Conservation (phyloP, 2,797 vertebrate species). For the Aldrovandia affinis region DNA sequence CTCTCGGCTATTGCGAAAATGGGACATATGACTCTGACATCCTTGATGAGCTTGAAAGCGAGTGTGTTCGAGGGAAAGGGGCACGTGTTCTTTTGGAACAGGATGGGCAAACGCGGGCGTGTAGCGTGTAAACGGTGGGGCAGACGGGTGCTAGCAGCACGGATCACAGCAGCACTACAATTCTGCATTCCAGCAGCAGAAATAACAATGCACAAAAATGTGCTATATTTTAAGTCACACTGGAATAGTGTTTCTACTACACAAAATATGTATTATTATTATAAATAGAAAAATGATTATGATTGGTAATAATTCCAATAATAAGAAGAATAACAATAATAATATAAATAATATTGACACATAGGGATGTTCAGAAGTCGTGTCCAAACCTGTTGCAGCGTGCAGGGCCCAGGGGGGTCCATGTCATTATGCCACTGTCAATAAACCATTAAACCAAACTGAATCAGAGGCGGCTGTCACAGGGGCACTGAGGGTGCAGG, state of each 20-base stretch:
- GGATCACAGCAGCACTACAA: background rate
- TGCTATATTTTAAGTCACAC: background rate
- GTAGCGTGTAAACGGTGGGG: background rate
- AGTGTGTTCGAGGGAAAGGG: background rate
- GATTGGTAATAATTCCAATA: too few relatives aligned
- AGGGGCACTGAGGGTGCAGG: background rate
- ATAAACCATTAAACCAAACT: background rate
- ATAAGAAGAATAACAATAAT: too few relatives aligned
- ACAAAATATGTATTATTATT: background rate
- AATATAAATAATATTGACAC: too few relatives aligned
- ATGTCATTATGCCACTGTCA: background rate
- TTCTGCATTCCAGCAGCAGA: too few relatives aligned
- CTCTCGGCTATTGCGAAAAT: background rate
- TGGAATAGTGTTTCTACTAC: background rate
- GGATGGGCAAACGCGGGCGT: background rate
- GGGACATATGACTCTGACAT: background rate
- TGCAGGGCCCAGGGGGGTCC: background rate
- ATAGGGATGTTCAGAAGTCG: too few relatives aligned
- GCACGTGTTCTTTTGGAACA: background rate
- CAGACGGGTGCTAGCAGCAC: background rate
- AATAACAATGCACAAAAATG: too few relatives aligned
- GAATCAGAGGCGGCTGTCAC: background rate
- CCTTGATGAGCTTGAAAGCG: background rate
- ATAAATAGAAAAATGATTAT: background rate
- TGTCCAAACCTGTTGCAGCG: background rate